Percentiles rank a stretch among this genome's conserved stretches.
These are phyloP conservation scores for Ophiodon elongatus DNA, from an alignment of 2,113 vertebrate species.

Conservation along the genomic window DNA sequence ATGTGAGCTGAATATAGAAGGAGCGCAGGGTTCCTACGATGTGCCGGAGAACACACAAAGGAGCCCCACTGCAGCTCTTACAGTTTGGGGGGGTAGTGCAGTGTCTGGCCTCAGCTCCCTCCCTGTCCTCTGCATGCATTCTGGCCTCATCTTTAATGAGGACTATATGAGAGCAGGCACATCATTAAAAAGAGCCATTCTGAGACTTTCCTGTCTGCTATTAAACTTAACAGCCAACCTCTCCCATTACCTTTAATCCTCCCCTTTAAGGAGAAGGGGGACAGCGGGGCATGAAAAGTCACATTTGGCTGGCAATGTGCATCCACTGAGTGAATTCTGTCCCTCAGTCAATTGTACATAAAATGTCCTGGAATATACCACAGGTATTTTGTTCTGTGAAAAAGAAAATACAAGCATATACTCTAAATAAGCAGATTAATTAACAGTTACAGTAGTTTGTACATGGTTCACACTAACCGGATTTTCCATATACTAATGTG, in stretches of 20 bases:
- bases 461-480: constrained; percentile 34
- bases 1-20: constrained; percentile 66
- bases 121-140: constrained; percentile 56
- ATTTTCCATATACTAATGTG: constrained; percentile 47
- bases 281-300: constrained; percentile 66
- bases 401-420: background rate
- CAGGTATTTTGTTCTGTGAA: background rate
- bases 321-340: constrained; percentile 49
- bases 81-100: constrained; percentile 19
- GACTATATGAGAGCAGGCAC: constrained; percentile 71
- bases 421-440: constrained; percentile 31
- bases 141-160: constrained; percentile 77
- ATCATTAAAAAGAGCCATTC: constrained; percentile 84
- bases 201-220: constrained; percentile 77
- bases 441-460: constrained; percentile 14
- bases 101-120: constrained; percentile 45
- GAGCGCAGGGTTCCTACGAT: constrained; percentile 40
- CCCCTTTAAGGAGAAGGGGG: constrained; percentile 69
- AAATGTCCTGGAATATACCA: background rate
- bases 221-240: constrained; percentile 82
- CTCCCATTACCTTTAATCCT: constrained; percentile 81
- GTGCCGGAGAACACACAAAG: constrained; percentile 54
- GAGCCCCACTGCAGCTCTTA: constrained; percentile 45
- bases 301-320: constrained; percentile 66
- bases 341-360: constrained; percentile 33